Evolutionary conservation across 2,113 vertebrate species (phyloP).

Genomic region (Chroicocephalus ridibundus): DNA sequence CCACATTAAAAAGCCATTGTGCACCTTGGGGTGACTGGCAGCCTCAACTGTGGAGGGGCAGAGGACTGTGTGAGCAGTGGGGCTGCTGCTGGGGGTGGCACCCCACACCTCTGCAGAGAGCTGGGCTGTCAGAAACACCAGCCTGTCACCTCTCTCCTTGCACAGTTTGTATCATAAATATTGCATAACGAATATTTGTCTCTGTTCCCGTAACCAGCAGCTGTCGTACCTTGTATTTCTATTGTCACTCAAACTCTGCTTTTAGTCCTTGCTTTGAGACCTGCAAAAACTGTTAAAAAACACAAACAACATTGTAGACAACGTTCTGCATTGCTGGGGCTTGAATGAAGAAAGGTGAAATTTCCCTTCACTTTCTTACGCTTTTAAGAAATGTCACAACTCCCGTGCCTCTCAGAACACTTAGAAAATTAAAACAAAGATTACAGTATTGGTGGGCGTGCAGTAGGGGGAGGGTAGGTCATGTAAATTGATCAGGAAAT

Average conservation of each 20-base stretch:
- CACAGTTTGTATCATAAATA: not conserved
- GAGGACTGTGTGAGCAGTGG: not conserved
- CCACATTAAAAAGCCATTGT: not conserved
- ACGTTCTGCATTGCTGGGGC: not conserved
- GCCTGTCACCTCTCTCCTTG: not conserved
- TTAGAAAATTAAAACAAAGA: not conserved
- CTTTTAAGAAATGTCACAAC: not conserved
- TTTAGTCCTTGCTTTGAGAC: not conserved
- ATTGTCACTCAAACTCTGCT: not conserved
- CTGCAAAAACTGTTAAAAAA: not conserved
- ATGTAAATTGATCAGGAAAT: not conserved
- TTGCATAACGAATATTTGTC: not conserved
- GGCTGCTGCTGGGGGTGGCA: not conserved
- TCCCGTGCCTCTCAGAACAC: not conserved
- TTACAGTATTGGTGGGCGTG: not conserved
- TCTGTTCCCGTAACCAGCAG: not conserved
- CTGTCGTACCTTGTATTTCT: not conserved
- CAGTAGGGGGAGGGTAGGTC: not conserved
- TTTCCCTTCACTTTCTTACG: not conserved
- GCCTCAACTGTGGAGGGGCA: not conserved
- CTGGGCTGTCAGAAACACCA: not conserved
- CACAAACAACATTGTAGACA: not conserved
- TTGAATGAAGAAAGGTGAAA: not conserved
- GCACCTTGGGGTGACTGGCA: not conserved
- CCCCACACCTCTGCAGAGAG: not conserved